Evolutionary conservation across 2,888 invertebrate species (phyloP), one percentile per base, ranked within the genome.

Genomic region (Leucania comma): DNA sequence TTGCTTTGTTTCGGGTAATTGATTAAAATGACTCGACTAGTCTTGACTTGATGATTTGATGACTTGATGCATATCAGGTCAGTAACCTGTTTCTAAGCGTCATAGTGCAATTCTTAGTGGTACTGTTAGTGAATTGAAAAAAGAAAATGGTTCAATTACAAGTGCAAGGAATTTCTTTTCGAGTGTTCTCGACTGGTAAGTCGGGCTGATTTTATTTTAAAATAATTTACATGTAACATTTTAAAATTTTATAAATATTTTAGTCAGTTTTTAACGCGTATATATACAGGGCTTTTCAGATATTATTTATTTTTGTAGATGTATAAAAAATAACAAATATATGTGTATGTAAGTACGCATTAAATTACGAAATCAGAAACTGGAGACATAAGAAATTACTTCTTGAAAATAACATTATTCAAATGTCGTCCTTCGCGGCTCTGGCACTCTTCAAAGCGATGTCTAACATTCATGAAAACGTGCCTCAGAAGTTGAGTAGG

Each of bases 141-240:
- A 48, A n/a, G n/a, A 48, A 48, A 60, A 73, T 75, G 75, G 68
- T 73, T 42, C 58, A 51, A 51, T n/a, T 35, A 26, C 46, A 26
- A 42, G 38, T 68, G 14, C 53, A 22, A 60, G 59, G 54, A 56
- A 56, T 68, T 56, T 12, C 60, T 60, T 68, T 51, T 29, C 56
- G 35, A 32, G 1, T 3, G 8, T 17, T 58, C 24, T 22, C 24
- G 3, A 1, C 14, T 0, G 74, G 74, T 80, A 29, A 79, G 75
- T 56, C 1, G 0, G 17, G 1, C 9, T 9, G 12, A 22, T 22
- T 29, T 17, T 8, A 20, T 32, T 20, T 26, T 20, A 24, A 58
- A 54, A 53, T 5, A 8, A 58, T 0, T 17, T 22, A 8, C 1
- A 17, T 9, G 14, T 3, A 8, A 32, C 5, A 6, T 29, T 14